Evolutionary conservation across 2,113 vertebrate species (phyloP), one percentile per base, ranked within the genome.

Genomic region (Nyctibius bracteatus): DNA sequence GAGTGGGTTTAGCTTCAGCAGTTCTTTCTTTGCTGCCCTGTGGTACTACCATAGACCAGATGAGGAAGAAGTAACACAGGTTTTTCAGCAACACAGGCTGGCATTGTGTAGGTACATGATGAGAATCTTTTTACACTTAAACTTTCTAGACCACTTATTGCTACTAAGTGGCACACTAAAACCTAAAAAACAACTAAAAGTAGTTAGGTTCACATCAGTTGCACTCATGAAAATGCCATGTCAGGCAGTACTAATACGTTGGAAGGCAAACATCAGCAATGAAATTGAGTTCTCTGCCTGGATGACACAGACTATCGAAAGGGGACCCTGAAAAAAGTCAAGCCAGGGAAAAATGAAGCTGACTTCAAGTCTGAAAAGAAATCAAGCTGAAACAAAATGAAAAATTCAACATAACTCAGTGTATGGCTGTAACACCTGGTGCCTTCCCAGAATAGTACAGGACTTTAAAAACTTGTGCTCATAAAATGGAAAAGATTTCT

Each of bases 151-250:
- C 18, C 8, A 8, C 33, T 63, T n/a, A 41, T 5, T 82, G 61
- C 61, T 81, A 9, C 14, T 39, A 62, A 89, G 39, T 57, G 44
- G 10, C 39, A 54, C 7, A 17, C 20, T 71, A 22, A 82, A 67
- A 92, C 21, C 44, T 44, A 19, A 52, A 81, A 33, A 59, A 11
- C 12, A 63, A 24, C 19, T 55, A 27, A 54, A 28, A 62, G 8
- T 47, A 25, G 35, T 24, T 71, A 52, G 20, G 11, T 15, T 86
- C 14, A 5, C 23, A 46, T 30, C 57, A 65, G 15, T 47, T 75
- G 12, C 12, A 6, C 2, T 70, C 11, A 3, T 37, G 17, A 37
- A 75, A 65, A 8, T 31, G 20, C 14, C 1, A 0, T 44, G 33
- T 52, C 52, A 52, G 72, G 44, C 16, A 71, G 33, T 22, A 33